Percentiles rank a stretch among this genome's conserved stretches.
Conservation (phyloP, 1,140 invertebrate genomes). For the Musca domestica region DNA sequence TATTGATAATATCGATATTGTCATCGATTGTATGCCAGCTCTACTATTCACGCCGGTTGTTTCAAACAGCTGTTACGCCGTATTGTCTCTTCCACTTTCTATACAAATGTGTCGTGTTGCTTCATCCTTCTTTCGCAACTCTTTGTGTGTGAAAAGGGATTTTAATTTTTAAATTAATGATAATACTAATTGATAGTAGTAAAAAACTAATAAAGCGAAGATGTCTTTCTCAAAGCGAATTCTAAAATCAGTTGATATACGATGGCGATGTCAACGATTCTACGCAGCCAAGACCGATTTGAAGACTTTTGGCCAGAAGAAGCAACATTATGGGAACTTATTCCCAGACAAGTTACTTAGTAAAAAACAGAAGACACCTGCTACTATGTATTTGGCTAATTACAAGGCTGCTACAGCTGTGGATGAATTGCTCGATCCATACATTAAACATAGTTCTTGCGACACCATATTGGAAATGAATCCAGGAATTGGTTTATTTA, state of each 20-base stretch:
- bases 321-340: slow-evolving; percentile 14
- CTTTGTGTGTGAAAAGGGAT: no score
- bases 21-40: no score
- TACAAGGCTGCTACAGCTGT: slow-evolving; percentile 54
- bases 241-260: background rate
- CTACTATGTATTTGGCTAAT: slow-evolving; percentile 43
- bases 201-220: background rate
- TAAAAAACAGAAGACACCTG: slow-evolving; percentile 41
- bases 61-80: no score
- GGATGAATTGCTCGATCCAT: slow-evolving; percentile 38
- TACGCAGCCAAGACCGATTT: background rate
- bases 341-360: slow-evolving; percentile 42
- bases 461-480: slow-evolving; percentile 57
- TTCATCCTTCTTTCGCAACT: no score
- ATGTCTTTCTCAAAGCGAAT: background rate
- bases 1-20: no score
- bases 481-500: slow-evolving; percentile 58
- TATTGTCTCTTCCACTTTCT: no score
- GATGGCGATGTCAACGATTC: background rate
- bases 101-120: no score
- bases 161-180: no score
- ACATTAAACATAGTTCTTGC: slow-evolving; percentile 41
- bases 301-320: slow-evolving; percentile 3
- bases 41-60: no score
- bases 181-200: no score